A percentile compares a stretch with the other conserved stretches of the same genome.
phyloP scores from a whole-genome alignment of 2,113 vertebrate species.

The Panthera leo region DNA sequence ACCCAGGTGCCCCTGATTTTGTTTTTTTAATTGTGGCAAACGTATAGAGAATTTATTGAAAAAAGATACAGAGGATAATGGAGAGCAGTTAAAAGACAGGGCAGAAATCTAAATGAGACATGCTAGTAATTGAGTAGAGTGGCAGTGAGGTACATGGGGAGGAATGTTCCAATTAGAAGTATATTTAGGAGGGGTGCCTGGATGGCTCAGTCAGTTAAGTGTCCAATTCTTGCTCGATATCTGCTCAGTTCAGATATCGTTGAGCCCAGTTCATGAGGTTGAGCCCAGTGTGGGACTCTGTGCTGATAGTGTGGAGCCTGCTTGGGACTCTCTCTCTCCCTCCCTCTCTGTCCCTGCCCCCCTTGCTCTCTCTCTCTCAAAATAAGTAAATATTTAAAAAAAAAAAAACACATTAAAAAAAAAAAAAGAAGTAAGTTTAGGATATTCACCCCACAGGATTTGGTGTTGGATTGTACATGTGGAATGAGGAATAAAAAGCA shows the following conservation, averaged over 20 bases:
- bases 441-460: neutral
- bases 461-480: neutral
- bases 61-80: neutral
- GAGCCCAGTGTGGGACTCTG: too few relatives aligned
- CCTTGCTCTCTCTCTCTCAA: too few relatives aligned
- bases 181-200: neutral
- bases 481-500: neutral
- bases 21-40: neutral
- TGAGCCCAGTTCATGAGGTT: too few relatives aligned
- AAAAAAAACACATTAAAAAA: too few relatives aligned
- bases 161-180: neutral
- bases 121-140: neutral
- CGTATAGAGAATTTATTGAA: neutral
- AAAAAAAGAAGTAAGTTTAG: neutral
- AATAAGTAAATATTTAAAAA: too few relatives aligned
- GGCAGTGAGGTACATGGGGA: neutral
- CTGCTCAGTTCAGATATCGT: too few relatives aligned
- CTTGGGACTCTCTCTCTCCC: too few relatives aligned
- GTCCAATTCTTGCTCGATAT: too few relatives aligned
- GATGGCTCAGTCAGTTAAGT: too few relatives aligned
- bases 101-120: neutral
- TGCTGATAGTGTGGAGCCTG: too few relatives aligned
- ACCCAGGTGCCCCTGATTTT: too few relatives aligned
- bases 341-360: too few relatives aligned
- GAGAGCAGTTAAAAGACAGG: neutral